These are phyloP conservation scores for Stigmatopora nigra DNA, from an alignment of 2,113 vertebrate genomes.

Conservation along the genomic window DNA sequence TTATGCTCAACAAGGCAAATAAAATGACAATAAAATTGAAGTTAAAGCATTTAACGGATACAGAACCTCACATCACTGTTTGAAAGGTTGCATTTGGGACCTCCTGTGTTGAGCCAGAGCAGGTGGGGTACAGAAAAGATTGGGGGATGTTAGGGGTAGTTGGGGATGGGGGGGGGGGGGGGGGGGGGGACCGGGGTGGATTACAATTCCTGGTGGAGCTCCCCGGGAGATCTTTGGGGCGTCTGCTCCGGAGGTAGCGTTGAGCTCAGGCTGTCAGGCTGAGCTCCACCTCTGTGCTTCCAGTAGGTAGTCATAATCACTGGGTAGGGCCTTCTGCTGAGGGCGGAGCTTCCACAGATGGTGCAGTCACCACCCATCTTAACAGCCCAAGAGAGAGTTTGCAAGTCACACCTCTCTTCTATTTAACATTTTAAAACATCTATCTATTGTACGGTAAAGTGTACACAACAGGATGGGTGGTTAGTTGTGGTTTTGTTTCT, in stretches of 20 bases:
- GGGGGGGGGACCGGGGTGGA: conserved; percentile 56
- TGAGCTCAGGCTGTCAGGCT: conserved; percentile 60
- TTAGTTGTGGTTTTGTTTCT: conserved; percentile 46
- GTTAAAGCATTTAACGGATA: conserved; percentile 51
- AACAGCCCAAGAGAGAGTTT: conserved; percentile 21
- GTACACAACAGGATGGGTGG: conserved; percentile 23
- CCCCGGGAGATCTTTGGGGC: conserved; percentile 55
- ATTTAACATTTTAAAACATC: neutral
- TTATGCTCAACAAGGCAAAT: conserved; percentile 46
- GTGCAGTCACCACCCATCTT: conserved; percentile 44
- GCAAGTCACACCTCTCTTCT: conserved; percentile 29
- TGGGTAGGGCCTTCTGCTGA: conserved; percentile 33
- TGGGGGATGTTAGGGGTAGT: conserved; percentile 32
- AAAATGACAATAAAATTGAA: conserved; percentile 40
- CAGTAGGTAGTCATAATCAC: conserved; percentile 57
- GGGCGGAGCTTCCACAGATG: conserved; percentile 62
- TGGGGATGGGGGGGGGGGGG: conserved; percentile 51
- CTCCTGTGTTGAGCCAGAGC: conserved; percentile 44
- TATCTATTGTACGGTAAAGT: conserved; percentile 1
- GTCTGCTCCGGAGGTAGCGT: conserved; percentile 59
- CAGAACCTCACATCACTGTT: conserved; percentile 18
- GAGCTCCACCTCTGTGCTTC: conserved; percentile 65
- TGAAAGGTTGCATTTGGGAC: conserved; percentile 24
- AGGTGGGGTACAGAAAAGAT: conserved; percentile 55
- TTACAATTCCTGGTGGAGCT: conserved; percentile 64